phyloP scores from a whole-genome alignment of 1,140 invertebrate species.

The Antheraea mylitta region DNA sequence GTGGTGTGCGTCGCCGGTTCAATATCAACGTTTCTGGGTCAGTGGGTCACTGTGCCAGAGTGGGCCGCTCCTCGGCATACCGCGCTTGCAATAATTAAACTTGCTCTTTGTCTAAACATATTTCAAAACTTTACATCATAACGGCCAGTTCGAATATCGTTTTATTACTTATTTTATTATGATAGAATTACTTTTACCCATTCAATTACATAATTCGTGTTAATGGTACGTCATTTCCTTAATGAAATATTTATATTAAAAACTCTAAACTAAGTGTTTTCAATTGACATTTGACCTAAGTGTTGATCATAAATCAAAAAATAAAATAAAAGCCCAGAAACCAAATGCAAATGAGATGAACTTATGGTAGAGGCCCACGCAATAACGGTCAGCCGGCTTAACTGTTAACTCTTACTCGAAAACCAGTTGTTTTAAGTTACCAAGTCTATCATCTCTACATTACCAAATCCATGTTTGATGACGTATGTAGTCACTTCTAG shows the following conservation, averaged over 20 bases:
- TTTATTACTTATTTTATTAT: background rate
- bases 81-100: slow-evolving; percentile 52
- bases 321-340: background rate
- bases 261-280: background rate
- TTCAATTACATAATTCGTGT: background rate
- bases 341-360: slow-evolving; percentile 24
- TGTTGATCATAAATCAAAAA: background rate
- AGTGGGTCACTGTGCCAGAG: slow-evolving; percentile 71
- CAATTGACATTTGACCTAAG: background rate
- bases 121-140: slow-evolving; percentile 24
- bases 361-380: slow-evolving; percentile 48
- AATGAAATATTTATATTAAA: no score
- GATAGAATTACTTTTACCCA: background rate
- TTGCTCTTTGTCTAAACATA: slow-evolving; percentile 48
- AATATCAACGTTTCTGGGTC: slow-evolving; percentile 75
- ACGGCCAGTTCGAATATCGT: slow-evolving; percentile 2
- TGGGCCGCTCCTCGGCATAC: slow-evolving; percentile 50
- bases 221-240: no score
- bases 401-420: slow-evolving; percentile 58
- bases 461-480: background rate
- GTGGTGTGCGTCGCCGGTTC: slow-evolving; percentile 70
- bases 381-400: slow-evolving; percentile 62
- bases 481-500: background rate
- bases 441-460: slow-evolving; percentile 25
- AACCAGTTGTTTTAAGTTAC: slow-evolving; percentile 62